phyloP scores from a whole-genome alignment of 2,888 invertebrate genomes.

The Cerceris ruficornis region DNA sequence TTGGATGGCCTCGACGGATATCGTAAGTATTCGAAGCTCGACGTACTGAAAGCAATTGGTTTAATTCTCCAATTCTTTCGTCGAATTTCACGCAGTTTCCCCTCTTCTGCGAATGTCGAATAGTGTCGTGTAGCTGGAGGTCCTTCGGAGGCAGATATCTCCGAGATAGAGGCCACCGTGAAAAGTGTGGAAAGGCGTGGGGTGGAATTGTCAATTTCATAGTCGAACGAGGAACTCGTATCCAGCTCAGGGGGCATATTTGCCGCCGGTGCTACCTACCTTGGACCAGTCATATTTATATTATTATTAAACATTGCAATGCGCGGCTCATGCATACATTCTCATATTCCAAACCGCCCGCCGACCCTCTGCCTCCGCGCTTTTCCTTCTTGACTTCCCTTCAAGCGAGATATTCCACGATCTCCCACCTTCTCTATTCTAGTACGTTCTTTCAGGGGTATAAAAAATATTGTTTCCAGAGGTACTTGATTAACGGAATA shows the following conservation, averaged over 20 bases:
- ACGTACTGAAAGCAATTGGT: conserved; percentile 9
- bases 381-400: conserved; percentile 18
- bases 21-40: not conserved
- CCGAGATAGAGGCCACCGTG: conserved; percentile 27
- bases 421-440: conserved; percentile 33
- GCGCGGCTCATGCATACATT: conserved; percentile 72
- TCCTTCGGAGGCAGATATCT: conserved; percentile 13
- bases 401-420: conserved; percentile 52
- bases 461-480: conserved; percentile 43
- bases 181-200: conserved; percentile 25
- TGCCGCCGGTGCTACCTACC: conserved; percentile 55
- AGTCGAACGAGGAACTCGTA: conserved; percentile 66
- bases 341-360: conserved; percentile 59
- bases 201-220: conserved; percentile 72
- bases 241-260: conserved; percentile 65
- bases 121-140: conserved; percentile 8
- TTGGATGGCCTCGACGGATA: not conserved
- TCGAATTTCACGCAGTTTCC: conserved; percentile 3
- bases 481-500: conserved; percentile 33
- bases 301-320: conserved; percentile 76
- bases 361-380: conserved; percentile 18
- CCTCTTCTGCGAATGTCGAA: not conserved
- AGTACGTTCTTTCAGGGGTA: conserved; percentile 13
- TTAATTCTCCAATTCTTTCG: conserved; percentile 25
- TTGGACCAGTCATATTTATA: conserved; percentile 68